phyloP scores from a whole-genome alignment of 2,113 vertebrate genomes.

The Condylura cristata region DNA sequence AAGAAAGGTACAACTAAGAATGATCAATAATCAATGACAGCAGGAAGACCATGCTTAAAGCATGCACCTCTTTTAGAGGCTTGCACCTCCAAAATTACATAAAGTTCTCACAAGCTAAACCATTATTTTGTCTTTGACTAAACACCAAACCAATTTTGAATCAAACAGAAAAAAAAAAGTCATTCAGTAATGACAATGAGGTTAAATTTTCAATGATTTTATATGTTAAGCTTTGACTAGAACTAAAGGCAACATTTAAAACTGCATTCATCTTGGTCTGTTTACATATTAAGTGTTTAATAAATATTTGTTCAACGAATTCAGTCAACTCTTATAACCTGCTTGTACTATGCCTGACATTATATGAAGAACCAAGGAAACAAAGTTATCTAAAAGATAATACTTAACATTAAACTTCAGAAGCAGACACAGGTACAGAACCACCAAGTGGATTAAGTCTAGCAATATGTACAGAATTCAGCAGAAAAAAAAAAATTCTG shows the following conservation, averaged over 20 bases:
- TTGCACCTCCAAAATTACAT: not conserved
- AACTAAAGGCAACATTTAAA: conserved; percentile 18
- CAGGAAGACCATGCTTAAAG: not conserved
- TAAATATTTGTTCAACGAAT: not conserved
- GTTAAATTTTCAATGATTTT: conserved; percentile 31
- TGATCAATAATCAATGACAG: not conserved
- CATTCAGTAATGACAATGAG: not conserved
- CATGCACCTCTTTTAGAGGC: not conserved
- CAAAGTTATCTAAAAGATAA: conserved; percentile 44
- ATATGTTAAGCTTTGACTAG: not conserved
- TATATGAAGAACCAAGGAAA: conserved; percentile 27
- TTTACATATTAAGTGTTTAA: not conserved
- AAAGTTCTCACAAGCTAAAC: not conserved
- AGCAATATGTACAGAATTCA: not conserved
- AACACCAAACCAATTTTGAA: conserved; percentile 12
- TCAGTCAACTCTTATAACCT: conserved; percentile 18
- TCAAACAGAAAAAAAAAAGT: not conserved
- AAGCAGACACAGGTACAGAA: not conserved
- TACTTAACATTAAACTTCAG: conserved; percentile 25
- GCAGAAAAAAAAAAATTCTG: conserved; percentile 3
- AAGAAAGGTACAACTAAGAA: not conserved
- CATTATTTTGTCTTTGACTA: conserved; percentile 18
- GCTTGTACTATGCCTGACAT: not conserved
- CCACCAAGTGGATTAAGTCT: not conserved
- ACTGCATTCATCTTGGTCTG: not conserved